These are phyloP conservation scores for Castor canadensis DNA, from an alignment of 2,113 vertebrate species.

Conservation along the genomic window DNA sequence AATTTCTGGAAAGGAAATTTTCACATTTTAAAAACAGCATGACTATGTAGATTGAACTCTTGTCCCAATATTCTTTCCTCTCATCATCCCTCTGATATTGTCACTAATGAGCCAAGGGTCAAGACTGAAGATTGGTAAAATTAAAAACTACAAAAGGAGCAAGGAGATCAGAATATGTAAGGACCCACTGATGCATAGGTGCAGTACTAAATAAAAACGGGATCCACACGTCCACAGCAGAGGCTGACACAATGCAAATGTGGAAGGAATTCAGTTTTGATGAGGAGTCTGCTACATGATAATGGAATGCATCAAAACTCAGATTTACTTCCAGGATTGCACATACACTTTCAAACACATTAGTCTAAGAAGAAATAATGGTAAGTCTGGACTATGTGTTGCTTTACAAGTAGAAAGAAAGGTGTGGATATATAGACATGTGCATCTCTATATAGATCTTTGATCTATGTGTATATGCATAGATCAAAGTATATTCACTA, in stretches of 20 bases:
- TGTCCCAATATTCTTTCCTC: background rate
- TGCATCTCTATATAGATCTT: too few relatives aligned
- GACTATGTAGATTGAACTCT: background rate
- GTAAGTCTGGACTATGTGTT: background rate
- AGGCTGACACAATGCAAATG: rapidly evolving
- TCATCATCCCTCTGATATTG: background rate
- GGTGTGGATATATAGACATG: background rate
- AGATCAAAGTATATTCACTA: background rate
- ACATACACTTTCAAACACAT: background rate
- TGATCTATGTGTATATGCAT: too few relatives aligned
- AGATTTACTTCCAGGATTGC: rapidly evolving
- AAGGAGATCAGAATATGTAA: too few relatives aligned
- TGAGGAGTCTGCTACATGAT: rapidly evolving
- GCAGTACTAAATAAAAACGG: rapidly evolving
- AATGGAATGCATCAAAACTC: background rate
- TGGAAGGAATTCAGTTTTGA: background rate
- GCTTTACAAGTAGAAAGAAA: background rate
- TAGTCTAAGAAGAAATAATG: background rate
- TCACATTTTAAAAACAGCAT: background rate
- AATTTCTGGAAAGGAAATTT: background rate
- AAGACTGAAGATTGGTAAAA: background rate
- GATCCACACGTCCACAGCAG: rapidly evolving
- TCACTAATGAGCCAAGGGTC: background rate
- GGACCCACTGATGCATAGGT: background rate
- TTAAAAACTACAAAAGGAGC: background rate